Percentiles rank a stretch among this genome's conserved stretches.
Evolutionary conservation across 2,113 vertebrate genomes (phyloP).

Genomic region (Tapirus terrestris): DNA sequence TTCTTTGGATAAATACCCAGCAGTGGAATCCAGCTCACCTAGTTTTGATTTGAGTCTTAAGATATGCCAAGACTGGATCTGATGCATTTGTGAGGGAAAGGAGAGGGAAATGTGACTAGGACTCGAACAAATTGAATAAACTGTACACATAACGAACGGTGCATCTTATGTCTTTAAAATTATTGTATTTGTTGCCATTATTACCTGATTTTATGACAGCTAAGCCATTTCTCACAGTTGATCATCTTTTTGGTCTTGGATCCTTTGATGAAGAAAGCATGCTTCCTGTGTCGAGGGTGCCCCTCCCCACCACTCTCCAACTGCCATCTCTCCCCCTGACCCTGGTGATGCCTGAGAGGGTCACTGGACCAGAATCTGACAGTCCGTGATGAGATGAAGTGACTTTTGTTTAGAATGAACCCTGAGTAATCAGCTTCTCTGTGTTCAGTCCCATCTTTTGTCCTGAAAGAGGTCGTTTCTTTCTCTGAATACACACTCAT

Average conservation of each 20-base stretch:
- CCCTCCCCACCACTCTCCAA: neutral
- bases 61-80: neutral
- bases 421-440: neutral
- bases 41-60: neutral
- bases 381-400: neutral
- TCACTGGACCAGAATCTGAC: neutral
- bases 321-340: neutral
- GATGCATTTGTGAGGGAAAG: neutral
- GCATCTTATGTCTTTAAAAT: neutral
- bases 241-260: neutral
- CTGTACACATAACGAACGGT: neutral
- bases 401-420: neutral
- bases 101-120: neutral
- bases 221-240: neutral
- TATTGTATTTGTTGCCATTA: neutral
- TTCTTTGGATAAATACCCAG: too few species aligned
- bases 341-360: neutral
- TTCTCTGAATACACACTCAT: neutral
- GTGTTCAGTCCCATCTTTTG: neutral
- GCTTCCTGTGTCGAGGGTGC: neutral
- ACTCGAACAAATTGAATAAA: slow-evolving; percentile 1
- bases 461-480: neutral
- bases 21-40: neutral
- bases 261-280: neutral
- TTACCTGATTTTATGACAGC: neutral